Evolutionary conservation across 2,797 vertebrate genomes (phyloP).

Genomic region (Anolis apletophallus): DNA sequence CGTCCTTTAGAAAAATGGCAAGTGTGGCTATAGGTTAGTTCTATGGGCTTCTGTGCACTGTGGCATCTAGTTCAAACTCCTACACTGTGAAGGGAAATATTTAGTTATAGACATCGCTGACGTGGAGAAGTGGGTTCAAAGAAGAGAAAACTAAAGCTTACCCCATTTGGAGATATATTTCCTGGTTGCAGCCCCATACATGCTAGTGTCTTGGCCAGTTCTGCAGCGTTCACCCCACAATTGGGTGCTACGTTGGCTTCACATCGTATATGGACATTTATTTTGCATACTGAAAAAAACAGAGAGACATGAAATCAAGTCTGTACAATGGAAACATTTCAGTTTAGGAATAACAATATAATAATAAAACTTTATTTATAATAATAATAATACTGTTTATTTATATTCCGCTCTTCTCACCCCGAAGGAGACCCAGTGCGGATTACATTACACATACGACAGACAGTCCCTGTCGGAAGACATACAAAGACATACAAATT

Average conservation of each 20-base stretch:
- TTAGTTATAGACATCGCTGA: too few relatives aligned
- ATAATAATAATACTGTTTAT: too few relatives aligned
- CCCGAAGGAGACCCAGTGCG: too few relatives aligned
- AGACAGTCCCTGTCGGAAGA: too few relatives aligned
- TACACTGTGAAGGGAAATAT: neutral
- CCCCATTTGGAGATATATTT: slow-evolving; percentile 83
- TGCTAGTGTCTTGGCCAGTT: slow-evolving; percentile 91
- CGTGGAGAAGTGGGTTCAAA: neutral
- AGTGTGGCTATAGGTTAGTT: neutral
- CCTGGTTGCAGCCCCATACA: slow-evolving; percentile 94
- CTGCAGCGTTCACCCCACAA: slow-evolving; percentile 94
- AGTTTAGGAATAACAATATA: neutral
- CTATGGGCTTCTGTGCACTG: neutral
- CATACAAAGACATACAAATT: too few relatives aligned
- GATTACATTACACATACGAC: too few relatives aligned
- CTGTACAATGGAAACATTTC: slow-evolving; percentile 8
- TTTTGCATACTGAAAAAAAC: slow-evolving; percentile 88
- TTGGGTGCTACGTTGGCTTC: slow-evolving; percentile 93
- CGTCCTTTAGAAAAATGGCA: neutral
- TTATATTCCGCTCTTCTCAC: too few relatives aligned
- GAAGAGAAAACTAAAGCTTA: slow-evolving; percentile 55
- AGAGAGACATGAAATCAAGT: slow-evolving; percentile 34
- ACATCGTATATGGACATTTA: slow-evolving; percentile 96
- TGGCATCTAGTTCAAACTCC: neutral
- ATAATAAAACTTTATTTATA: too few relatives aligned